phyloP scores from a whole-genome alignment of 2,113 vertebrate species.

The Anhinga rufa region DNA sequence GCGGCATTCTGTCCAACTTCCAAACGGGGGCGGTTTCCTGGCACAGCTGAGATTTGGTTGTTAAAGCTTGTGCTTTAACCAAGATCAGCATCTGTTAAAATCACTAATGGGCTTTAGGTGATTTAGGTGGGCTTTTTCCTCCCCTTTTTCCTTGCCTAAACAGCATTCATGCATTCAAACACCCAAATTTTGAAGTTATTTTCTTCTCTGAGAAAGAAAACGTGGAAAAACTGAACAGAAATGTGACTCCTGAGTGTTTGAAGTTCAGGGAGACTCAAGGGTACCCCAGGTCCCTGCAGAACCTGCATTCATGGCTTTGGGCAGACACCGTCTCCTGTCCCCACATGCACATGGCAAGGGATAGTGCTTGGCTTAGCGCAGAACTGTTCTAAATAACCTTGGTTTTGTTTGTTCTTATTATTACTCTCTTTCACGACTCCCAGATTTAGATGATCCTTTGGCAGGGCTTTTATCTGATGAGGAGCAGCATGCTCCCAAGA shows the following conservation, averaged over 20 bases:
- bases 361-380: neutral
- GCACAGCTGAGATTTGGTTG: neutral
- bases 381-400: neutral
- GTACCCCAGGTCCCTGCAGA: neutral
- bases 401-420: neutral
- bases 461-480: conserved; percentile 74
- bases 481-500: conserved; percentile 62
- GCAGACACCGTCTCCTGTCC: neutral
- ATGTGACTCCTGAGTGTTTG: neutral
- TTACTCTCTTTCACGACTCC: neutral
- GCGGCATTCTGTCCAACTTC: neutral
- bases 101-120: neutral
- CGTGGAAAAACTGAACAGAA: neutral
- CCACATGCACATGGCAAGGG: fast-evolving
- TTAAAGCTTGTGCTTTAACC: neutral
- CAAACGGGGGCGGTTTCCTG: neutral
- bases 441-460: conserved; percentile 74
- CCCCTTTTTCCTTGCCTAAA: neutral
- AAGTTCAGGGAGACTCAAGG: neutral
- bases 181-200: neutral
- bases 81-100: neutral
- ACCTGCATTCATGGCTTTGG: neutral
- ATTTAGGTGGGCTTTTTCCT: neutral
- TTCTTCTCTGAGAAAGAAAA: neutral
- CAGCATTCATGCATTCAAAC: neutral